These are phyloP conservation scores for Drosophila siamana DNA, from an alignment of 2,888 invertebrate genomes.

Conservation along the genomic window DNA sequence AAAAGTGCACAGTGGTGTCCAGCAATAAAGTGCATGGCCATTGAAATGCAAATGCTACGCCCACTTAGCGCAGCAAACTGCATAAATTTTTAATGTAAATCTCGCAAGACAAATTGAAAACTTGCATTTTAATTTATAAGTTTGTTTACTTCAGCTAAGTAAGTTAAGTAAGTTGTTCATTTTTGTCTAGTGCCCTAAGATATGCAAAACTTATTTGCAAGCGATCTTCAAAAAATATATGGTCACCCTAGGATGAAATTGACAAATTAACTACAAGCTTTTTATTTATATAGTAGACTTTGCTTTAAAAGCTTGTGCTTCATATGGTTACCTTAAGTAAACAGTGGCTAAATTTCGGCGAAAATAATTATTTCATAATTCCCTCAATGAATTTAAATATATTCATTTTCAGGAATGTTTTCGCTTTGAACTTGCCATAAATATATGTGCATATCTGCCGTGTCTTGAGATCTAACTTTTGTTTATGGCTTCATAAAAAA, in stretches of 20 bases:
- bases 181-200: neutral
- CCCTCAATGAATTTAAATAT: neutral
- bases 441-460: constrained; percentile 8
- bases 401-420: neutral
- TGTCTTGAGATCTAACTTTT: constrained; percentile 3
- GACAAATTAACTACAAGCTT: neutral
- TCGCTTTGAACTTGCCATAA: neutral
- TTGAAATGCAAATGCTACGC: neutral
- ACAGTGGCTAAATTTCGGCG: neutral
- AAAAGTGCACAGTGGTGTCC: constrained; percentile 45
- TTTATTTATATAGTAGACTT: neutral
- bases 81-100: neutral
- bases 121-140: neutral
- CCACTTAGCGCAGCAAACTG: neutral
- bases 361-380: neutral
- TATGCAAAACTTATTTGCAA: neutral
- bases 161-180: neutral
- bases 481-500: constrained; percentile 28
- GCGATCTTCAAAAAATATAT: neutral
- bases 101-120: neutral
- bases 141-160: neutral
- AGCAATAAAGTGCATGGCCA: constrained; percentile 10
- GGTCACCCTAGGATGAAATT: constrained; percentile 7
- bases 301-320: no score
- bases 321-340: no score